phyloP scores from a whole-genome alignment of 2,113 vertebrate genomes.

The Neolamprologus tretocephalus region DNA sequence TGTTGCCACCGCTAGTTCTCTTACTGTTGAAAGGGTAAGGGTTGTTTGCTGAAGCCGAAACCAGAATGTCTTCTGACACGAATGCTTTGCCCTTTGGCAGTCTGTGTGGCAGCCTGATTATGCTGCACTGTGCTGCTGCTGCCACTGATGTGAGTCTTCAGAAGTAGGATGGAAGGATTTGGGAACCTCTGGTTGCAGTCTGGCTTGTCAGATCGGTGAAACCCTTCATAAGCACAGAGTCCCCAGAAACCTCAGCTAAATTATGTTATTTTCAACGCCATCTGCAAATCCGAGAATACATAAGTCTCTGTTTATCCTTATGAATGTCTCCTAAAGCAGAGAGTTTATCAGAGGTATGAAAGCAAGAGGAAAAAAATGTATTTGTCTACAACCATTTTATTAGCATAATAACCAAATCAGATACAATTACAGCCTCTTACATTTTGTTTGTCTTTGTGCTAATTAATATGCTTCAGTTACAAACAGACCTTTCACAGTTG shows the following conservation, averaged over 20 bases:
- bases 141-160: not conserved
- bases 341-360: not conserved
- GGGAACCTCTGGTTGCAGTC: not conserved
- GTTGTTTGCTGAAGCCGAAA: slow-evolving; percentile 45
- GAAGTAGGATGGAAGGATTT: not conserved
- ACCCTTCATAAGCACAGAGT: not conserved
- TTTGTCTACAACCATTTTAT: not conserved
- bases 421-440: not conserved
- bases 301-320: not conserved
- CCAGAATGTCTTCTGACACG: slow-evolving; percentile 52
- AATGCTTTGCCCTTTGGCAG: slow-evolving; percentile 52
- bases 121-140: not conserved
- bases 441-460: not conserved
- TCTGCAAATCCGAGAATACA: not conserved
- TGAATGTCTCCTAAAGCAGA: not conserved
- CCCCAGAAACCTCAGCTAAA: not conserved
- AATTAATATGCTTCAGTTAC: not conserved
- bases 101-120: slow-evolving; percentile 29
- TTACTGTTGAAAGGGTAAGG: slow-evolving; percentile 14
- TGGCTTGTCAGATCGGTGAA: not conserved
- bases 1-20: not conserved
- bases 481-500: not conserved
- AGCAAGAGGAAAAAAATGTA: fast-evolving
- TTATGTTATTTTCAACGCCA: not conserved
- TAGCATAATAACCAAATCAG: not conserved